These are phyloP conservation scores for Cataglyphis hispanica DNA, from an alignment of 1,140 invertebrate species.

Conservation along the genomic window DNA sequence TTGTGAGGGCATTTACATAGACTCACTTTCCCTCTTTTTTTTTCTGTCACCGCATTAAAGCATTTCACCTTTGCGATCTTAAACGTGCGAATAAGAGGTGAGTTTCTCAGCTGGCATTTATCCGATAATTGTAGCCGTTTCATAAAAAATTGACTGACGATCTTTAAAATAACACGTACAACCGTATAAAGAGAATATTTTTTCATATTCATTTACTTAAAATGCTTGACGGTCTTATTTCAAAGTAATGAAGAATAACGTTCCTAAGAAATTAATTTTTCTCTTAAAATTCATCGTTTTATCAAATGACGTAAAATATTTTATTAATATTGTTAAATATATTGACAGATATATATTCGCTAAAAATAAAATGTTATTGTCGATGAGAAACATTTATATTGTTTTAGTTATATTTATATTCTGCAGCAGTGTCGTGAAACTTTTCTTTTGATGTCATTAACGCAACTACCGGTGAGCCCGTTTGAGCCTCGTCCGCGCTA, in stretches of 20 bases:
- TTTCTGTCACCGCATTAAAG: slow-evolving; percentile 21
- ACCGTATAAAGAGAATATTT: slow-evolving; percentile 3
- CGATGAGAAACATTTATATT: slow-evolving; percentile 1
- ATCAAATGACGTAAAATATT: background rate
- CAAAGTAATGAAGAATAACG: background rate
- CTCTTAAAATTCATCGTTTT: background rate
- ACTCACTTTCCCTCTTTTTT: background rate
- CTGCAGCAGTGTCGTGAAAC: slow-evolving; percentile 32
- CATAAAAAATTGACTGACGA: background rate
- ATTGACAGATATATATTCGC: background rate
- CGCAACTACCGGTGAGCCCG: slow-evolving; percentile 10
- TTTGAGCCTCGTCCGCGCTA: slow-evolving; percentile 42
- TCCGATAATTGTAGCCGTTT: slow-evolving; percentile 5
- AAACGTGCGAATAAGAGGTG: background rate
- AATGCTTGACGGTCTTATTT: background rate
- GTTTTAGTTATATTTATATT: slow-evolving; percentile 40
- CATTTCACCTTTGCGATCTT: slow-evolving; percentile 31
- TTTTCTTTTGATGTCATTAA: slow-evolving; percentile 61
- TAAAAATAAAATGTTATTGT: background rate
- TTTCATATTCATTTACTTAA: background rate
- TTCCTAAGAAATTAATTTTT: background rate
- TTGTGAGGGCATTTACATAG: slow-evolving; percentile 41
- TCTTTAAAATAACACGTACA: background rate
- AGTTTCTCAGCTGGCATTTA: slow-evolving; percentile 1
- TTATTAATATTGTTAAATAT: slow-evolving; percentile 24